Evolutionary conservation across 2,888 invertebrate genomes (phyloP), one percentile per base, ranked within the genome.

Genomic region (Falcaria lacertinaria): DNA sequence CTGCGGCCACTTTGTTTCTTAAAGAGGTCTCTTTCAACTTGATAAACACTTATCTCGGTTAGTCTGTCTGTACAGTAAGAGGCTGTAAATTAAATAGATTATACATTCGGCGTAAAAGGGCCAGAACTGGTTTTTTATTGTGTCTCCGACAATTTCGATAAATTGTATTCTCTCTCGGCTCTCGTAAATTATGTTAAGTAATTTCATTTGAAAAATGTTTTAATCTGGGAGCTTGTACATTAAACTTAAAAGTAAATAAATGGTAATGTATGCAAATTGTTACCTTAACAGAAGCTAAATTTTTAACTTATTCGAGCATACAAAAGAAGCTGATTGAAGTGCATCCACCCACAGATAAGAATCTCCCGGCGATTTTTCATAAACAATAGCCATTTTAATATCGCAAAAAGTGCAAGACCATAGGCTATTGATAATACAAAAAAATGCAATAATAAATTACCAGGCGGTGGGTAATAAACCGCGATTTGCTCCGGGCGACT

Each of bases 311-410:
- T 45, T 57, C 61, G 56, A 57, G 50, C 53, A 64, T 68, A 66
- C 69, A 69, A 65, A 63, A 64, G 64, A 67, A 57, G 55, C 64
- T 74, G 69, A 64, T 67, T 69, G 69, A 64, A 63, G 65, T 60
- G 51, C 52, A 53, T 58, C 56, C 45, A 49, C 61, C 58, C 59
- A 41, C 47, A 60, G 88, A 88, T 88, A 84, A 74, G 64, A 74
- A 87, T 87, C 88, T 71, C 46, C 53, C 58, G 53, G 72, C 80
- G 73, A 85, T 86, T 85, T 87, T 88, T 87, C 83, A 85, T 86
- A 86, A 87, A 89, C 88, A 89, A 89, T 89, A 82, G 83, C 81
- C 78, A 74, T 86, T 89, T 86, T 88, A 85, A 86, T 87, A 84
- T 80, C 75, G 72, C 70, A 84, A 87, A 80, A 80, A 76, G 76